These are phyloP conservation scores for Micropoecilia bifurca DNA, from an alignment of 2,797 vertebrate genomes.

Conservation along the genomic window DNA sequence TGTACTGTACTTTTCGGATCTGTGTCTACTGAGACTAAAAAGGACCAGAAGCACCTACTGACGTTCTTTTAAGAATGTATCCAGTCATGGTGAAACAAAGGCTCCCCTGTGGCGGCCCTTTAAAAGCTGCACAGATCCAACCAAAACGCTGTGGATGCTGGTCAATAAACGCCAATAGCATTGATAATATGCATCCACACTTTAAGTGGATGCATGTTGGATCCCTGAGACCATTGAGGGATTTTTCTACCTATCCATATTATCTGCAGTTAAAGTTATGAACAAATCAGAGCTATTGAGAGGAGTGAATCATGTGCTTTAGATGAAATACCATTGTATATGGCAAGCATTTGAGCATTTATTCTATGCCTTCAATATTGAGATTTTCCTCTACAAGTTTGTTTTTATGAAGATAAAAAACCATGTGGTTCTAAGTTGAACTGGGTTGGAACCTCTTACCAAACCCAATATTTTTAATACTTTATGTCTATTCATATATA, in stretches of 20 bases:
- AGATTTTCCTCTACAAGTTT: neutral
- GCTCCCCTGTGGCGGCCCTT: slow-evolving; percentile 50
- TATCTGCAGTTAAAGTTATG: slow-evolving; percentile 8
- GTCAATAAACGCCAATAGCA: slow-evolving; percentile 47
- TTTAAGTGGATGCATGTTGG: slow-evolving; percentile 27
- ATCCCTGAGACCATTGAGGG: slow-evolving; percentile 7
- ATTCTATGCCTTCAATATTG: neutral
- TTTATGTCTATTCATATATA: neutral
- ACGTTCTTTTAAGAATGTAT: slow-evolving; percentile 54
- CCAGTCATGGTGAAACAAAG: slow-evolving; percentile 57
- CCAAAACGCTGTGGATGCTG: slow-evolving; percentile 51
- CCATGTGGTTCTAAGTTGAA: neutral
- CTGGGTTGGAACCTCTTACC: neutral
- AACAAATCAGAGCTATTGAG: slow-evolving; percentile 23
- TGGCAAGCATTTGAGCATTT: neutral
- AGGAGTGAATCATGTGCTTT: slow-evolving; percentile 26
- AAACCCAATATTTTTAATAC: neutral
- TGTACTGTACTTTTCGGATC: slow-evolving; percentile 55
- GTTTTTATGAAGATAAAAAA: neutral
- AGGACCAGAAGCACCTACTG: slow-evolving; percentile 61
- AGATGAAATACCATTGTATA: slow-evolving; percentile 13
- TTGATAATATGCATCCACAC: neutral
- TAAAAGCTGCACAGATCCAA: slow-evolving; percentile 38
- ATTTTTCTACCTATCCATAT: slow-evolving; percentile 19
- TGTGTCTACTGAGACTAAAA: slow-evolving; percentile 56